Base-by-base conservation (phyloP, 1,140 invertebrate genomes). In the Heliconius melpomene region DNA sequence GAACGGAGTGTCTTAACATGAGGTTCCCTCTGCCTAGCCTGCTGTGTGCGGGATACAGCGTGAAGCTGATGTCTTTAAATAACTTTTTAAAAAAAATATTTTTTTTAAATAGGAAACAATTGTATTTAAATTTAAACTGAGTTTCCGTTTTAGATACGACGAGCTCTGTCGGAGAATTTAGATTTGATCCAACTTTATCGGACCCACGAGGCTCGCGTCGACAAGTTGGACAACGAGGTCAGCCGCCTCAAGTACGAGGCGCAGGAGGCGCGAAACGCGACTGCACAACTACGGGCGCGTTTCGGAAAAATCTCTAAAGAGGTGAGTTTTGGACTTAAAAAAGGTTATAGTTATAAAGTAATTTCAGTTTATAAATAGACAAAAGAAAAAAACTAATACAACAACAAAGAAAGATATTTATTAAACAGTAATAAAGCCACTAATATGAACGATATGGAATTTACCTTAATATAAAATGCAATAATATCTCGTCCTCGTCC, bases 151-250 rank as follows among this genome's bases (percentile, higher is more conserved):
- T 78, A 94, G 92, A 76, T 93, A 52, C 91, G 91, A 77, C 88
- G 90, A 81, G 91, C 91, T 18, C 74, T 93, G 7, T 86, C 81
- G 74, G 92, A 94, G 78, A 86, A 87, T 2, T 80, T 85, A 20
- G 91, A 94, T 32, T 76, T 92, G 76, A 87, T 85, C 7, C 88
- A 93, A 50, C 72, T 93, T 18, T 84, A 89, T 8, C 87, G 88
- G 29, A 92, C 89, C 3, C 92, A 93, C 38, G 91, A 94, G 75
- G 82, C 89, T 1, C 81, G 92, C 13, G 83, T 93, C 38, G 92
- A 94, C 79, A 94, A 94, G 76, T 36, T 93, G 79, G 91, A 94
- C 79, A 86, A 82, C 76, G 89, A 89, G 52, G 88, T 90, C 0
- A 86, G 87, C 20, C 82, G 89, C 1, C 83, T 93, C 7, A 92